Evolutionary conservation across 1,140 invertebrate species (phyloP), one percentile per base, ranked within the genome.

Genomic region (Drosophila navojoa): DNA sequence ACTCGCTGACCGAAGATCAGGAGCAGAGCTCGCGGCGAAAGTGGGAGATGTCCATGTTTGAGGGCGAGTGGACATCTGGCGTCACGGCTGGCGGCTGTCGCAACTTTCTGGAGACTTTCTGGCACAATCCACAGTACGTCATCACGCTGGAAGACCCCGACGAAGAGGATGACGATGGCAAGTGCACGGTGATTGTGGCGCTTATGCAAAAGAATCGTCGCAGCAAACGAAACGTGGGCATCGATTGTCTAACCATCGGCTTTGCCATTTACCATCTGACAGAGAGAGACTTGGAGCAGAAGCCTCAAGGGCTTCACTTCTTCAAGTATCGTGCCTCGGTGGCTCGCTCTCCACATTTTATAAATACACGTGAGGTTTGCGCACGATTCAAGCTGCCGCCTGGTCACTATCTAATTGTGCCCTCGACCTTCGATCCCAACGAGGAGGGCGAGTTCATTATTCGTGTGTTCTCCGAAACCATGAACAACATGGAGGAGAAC

Each of bases 391-490:
- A 98, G 92, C 94, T 99, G 60, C 96, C 97, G 5, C 98, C 97
- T 0, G 98, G 99, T 5, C 95, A 95, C 2, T 99, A 99, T 93
- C 96, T 97, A 79, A 98, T 99, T 76, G 96, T 99, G 47, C 99
- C 99, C 1, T 99, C 98, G 19, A 99, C 99, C 3, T 99, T 99
- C 92, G 98, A 99, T 79, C 97, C 98, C 0, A 96, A 98, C 74
- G 96, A 99, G 81, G 98, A 99, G 91, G 99, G 97, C 63, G 98
- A 99, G 92, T 99, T 99, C 92, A 93, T 99, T 40, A 93, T 99
- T 9, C 93, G 99, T 81, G 96, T 99, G 53, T 99, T 99, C 95
- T 98, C 98, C 61, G 98, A 99, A 93, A 97, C 98, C 73, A 94
- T 94, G 81, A 97, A 96, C 82, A 95, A 96, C 89, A 96, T 98